These are phyloP conservation scores for Tetragonula clypearis DNA, from an alignment of 1,140 invertebrate genomes.

Conservation along the genomic window DNA sequence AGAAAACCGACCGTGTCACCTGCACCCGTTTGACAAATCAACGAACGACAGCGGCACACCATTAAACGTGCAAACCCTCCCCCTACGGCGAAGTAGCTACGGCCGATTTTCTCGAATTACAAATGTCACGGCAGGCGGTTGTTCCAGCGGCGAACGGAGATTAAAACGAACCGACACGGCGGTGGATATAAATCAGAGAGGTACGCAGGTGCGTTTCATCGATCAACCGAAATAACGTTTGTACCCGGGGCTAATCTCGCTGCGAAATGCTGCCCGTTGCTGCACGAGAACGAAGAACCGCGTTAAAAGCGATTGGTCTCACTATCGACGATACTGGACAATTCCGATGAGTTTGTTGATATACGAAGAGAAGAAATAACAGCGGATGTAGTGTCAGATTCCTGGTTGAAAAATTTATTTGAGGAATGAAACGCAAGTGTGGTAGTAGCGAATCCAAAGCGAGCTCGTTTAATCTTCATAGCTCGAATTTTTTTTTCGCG, in stretches of 20 bases:
- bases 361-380: neutral
- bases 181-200: conserved; percentile 61
- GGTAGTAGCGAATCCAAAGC: too few species aligned
- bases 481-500: too few species aligned
- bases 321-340: neutral
- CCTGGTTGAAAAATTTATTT: too few species aligned
- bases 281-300: neutral
- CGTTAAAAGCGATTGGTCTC: neutral
- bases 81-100: neutral
- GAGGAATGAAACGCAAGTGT: too few species aligned
- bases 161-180: conserved; percentile 54
- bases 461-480: too few species aligned
- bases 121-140: conserved; percentile 41
- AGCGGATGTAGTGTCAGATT: too few species aligned
- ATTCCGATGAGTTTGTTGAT: neutral
- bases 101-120: conserved; percentile 57
- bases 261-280: neutral
- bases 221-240: conserved; percentile 64
- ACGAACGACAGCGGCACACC: neutral
- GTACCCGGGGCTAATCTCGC: conserved; percentile 32
- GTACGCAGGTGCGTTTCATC: conserved; percentile 64
- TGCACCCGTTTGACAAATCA: neutral
- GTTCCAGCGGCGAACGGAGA: conserved; percentile 44
- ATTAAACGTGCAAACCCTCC: neutral
- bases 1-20: neutral